phyloP scores from a whole-genome alignment of 2,797 vertebrate genomes.

The Nothura maculosa region DNA sequence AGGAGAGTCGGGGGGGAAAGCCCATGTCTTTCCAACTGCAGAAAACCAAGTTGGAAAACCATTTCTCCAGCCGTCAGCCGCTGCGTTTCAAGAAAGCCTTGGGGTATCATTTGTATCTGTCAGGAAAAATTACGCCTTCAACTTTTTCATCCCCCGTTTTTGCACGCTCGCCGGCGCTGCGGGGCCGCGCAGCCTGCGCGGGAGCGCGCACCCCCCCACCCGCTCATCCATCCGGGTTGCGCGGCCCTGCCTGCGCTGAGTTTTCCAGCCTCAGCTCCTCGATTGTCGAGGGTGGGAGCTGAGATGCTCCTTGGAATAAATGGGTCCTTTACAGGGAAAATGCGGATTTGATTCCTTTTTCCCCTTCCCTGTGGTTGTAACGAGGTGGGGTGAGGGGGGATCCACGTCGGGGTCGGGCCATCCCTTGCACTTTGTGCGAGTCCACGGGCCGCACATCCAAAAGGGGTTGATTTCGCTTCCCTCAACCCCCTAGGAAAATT shows the following conservation, averaged over 20 bases:
- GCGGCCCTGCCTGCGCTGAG: constrained; percentile 51
- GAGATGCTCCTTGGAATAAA: constrained; percentile 73
- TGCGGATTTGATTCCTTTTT: constrained; percentile 21
- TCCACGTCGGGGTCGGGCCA: not conserved
- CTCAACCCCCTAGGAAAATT: constrained; percentile 39
- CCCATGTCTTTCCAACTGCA: constrained; percentile 20
- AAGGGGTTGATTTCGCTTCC: constrained; percentile 34
- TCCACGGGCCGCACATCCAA: not conserved
- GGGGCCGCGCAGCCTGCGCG: not conserved
- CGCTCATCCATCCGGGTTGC: not conserved
- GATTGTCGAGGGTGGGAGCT: constrained; percentile 66
- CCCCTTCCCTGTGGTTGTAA: not conserved
- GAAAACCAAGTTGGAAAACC: constrained; percentile 20
- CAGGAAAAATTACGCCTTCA: constrained; percentile 69
- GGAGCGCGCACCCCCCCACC: not conserved
- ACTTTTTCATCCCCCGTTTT: constrained; percentile 43
- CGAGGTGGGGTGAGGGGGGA: not conserved
- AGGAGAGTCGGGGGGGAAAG: not conserved
- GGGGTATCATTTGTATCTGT: constrained; percentile 77
- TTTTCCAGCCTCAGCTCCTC: constrained; percentile 78
- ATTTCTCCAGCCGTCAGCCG: constrained; percentile 45
- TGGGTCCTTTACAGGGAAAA: constrained; percentile 2
- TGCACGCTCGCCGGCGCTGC: not conserved
- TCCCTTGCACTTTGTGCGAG: not conserved
- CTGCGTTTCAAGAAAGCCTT: constrained; percentile 64